Base-by-base conservation (phyloP, 2,888 invertebrate species). In the Cephus pygmeus region DNA sequence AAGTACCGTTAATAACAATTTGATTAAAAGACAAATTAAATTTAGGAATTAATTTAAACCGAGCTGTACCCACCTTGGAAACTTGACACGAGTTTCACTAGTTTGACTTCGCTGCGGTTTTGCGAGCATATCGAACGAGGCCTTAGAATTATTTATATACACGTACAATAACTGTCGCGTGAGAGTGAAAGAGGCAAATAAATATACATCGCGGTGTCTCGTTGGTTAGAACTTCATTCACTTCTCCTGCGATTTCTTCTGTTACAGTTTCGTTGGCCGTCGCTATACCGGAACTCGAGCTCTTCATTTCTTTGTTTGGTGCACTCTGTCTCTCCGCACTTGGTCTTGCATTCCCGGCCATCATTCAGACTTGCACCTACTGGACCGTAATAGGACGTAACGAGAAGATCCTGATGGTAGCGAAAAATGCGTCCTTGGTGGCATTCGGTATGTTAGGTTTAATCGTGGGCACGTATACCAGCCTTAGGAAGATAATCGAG, bases 301-400 rank as follows among this genome's bases (percentile, higher is more conserved):
- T 94, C 4, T 94, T 94, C 89, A 95, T 95, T 83, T 96, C 96
- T 0, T 92, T 96, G 73, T 95, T 96, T 87, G 98, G 98, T n/a
- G 98, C 98, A 0, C 93, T 98, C 3, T 97, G 97, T 83, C 93
- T 98, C 73, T 97, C 98, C 0, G 96, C 96, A 0, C 93, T 98
- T 78, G 98, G 98, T 0, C 93, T 98, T 74, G 96, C 97, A 1
- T 96, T 98, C 90, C 98, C 98, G 12, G 97, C 98, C 0, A 92
- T 97, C 81, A 96, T 98, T 84, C 96, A 98, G 88, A 94, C 96
- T 83, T 95, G 96, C 90, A 95, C 96, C 0, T 95, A 95, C 90
- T 98, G 97, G 96, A 94, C 95, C 86, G 92, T 93, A 77, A 93
- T 93, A 11, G 92, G 92, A 0, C 93, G 94, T 23, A 88, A 92